Percentiles rank a stretch among this genome's conserved stretches.
phyloP scores from a whole-genome alignment of 2,113 vertebrate species.

The Micromys minutus region DNA sequence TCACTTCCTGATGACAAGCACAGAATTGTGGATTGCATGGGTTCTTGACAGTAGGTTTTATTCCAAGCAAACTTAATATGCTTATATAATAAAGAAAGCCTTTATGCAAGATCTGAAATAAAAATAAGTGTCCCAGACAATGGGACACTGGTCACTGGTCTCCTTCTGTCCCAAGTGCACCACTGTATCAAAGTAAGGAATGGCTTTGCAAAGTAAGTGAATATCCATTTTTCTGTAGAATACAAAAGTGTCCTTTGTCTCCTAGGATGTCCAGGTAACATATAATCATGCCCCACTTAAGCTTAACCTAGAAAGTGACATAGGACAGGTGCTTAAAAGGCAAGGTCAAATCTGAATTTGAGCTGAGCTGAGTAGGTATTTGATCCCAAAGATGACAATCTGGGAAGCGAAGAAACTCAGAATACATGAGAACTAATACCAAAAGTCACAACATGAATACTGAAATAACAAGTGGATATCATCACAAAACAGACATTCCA shows the following conservation, averaged over 20 bases:
- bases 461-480: not conserved
- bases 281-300: not conserved
- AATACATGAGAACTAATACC: not conserved
- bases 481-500: not conserved
- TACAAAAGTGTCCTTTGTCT: constrained; percentile 59
- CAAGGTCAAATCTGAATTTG: constrained; percentile 10
- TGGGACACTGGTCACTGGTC: constrained; percentile 8
- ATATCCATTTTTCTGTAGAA: not conserved
- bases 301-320: not conserved
- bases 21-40: not conserved
- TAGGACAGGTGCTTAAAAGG: not conserved
- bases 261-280: not conserved
- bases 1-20: not conserved
- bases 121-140: constrained; percentile 37
- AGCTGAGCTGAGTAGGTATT: not conserved
- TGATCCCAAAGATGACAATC: not conserved
- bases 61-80: constrained; percentile 5
- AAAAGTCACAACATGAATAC: not conserved
- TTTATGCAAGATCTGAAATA: not conserved
- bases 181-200: constrained; percentile 60
- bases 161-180: constrained; percentile 1
- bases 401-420: not conserved
- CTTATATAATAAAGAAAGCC: constrained; percentile 67
- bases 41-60: not conserved
- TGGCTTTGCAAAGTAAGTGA: constrained; percentile 70